Percentiles rank a stretch among this genome's conserved stretches.
These are phyloP conservation scores for Eupithecia tripunctaria DNA, from an alignment of 2,888 invertebrate species.

Conservation along the genomic window DNA sequence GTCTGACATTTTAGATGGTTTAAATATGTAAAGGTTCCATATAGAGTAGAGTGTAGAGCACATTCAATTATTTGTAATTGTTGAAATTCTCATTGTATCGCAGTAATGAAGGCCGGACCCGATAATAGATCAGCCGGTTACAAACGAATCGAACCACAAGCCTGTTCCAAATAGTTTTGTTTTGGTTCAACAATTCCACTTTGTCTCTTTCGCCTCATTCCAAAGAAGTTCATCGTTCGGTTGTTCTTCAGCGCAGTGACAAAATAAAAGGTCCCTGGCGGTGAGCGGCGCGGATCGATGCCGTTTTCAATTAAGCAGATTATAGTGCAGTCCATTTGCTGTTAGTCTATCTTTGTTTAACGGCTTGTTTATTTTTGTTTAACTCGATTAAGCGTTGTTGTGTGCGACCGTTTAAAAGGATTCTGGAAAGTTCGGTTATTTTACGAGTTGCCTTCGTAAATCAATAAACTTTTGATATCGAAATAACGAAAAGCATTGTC, in stretches of 20 bases:
- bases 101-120: slow-evolving; percentile 2
- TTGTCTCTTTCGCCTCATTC: slow-evolving; percentile 26
- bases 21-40: not conserved
- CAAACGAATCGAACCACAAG: slow-evolving; percentile 23
- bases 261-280: slow-evolving; percentile 17
- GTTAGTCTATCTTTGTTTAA: slow-evolving; percentile 27
- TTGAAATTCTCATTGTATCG: not conserved
- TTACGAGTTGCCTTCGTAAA: not conserved
- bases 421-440: slow-evolving; percentile 4
- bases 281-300: slow-evolving; percentile 16
- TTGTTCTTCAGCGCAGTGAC: slow-evolving; percentile 24
- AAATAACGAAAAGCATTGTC: not conserved
- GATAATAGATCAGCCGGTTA: not conserved
- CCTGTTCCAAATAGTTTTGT: slow-evolving; percentile 15
- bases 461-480: not conserved
- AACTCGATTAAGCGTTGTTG: slow-evolving; percentile 11
- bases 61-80: not conserved
- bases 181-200: slow-evolving; percentile 29
- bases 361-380: slow-evolving; percentile 21
- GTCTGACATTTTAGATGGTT: not conserved
- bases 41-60: too few relatives aligned
- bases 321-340: slow-evolving; percentile 29
- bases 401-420: slow-evolving; percentile 10
- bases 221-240: slow-evolving; percentile 27
- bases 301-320: slow-evolving; percentile 31